These are phyloP conservation scores for Amphimallon solstitiale DNA, from an alignment of 2,888 invertebrate genomes.

Conservation along the genomic window DNA sequence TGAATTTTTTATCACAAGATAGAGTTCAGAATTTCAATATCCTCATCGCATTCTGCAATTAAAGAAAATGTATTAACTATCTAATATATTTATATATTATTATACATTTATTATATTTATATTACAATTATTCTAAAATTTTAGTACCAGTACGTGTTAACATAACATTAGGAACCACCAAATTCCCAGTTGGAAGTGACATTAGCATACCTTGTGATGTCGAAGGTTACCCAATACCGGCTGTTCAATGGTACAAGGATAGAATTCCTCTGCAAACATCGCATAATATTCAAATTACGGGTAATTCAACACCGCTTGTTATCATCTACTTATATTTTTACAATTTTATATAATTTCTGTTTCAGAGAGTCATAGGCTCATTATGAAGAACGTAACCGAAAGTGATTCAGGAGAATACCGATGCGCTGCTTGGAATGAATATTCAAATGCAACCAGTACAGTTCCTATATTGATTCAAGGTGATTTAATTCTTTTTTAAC, in stretches of 20 bases:
- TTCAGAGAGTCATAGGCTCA: slow-evolving; percentile 75
- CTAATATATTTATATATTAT: too few species aligned
- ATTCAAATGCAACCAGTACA: slow-evolving; percentile 72
- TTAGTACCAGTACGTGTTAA: slow-evolving; percentile 75
- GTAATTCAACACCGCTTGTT: slow-evolving; percentile 67
- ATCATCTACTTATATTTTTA: neutral
- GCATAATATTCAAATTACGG: slow-evolving; percentile 72
- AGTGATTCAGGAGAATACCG: slow-evolving; percentile 84
- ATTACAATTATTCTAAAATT: slow-evolving; percentile 33
- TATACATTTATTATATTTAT: too few species aligned
- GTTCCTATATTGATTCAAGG: slow-evolving; percentile 57
- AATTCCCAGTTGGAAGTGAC: slow-evolving; percentile 73
- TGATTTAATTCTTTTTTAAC: slow-evolving; percentile 13
- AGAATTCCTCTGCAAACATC: slow-evolving; percentile 67
- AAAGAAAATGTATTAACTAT: too few species aligned
- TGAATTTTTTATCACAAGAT: too few species aligned
- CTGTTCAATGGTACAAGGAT: slow-evolving; percentile 86
- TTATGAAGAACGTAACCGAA: slow-evolving; percentile 71
- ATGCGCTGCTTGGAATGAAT: slow-evolving; percentile 84
- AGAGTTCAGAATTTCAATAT: too few species aligned
- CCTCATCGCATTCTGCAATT: too few species aligned
- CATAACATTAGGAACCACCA: slow-evolving; percentile 68
- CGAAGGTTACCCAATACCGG: slow-evolving; percentile 80
- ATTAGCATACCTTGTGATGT: slow-evolving; percentile 79
- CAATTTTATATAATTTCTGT: slow-evolving; percentile 26